Conservation (phyloP, 2,113 vertebrate genomes). For the Megalops atlanticus region DNA sequence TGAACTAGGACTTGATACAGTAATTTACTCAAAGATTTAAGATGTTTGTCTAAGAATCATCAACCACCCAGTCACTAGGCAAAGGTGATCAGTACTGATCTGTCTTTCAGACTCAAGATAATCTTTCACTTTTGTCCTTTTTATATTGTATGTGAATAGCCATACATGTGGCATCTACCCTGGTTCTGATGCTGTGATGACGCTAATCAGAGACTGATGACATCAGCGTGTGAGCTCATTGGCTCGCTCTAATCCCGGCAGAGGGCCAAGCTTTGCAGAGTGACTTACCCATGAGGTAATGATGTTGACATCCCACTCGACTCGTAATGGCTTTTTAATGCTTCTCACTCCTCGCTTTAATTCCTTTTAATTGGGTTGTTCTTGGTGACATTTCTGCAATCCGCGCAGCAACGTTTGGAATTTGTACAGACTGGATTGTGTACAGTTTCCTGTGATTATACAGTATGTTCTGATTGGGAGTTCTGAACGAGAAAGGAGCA, state of each 20-base stretch:
- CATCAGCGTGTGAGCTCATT: conserved; percentile 1
- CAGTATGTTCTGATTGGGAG: background rate
- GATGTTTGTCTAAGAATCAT: too few relatives aligned
- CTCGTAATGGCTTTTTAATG: conserved; percentile 4
- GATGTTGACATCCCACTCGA: background rate
- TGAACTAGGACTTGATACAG: too few relatives aligned
- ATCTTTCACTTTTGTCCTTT: too few relatives aligned
- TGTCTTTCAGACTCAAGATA: too few relatives aligned
- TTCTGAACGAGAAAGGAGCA: background rate
- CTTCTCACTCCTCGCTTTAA: conserved; percentile 1
- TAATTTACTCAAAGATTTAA: too few relatives aligned
- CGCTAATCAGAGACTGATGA: background rate
- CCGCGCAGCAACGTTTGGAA: background rate
- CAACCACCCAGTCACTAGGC: too few relatives aligned
- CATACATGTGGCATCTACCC: background rate
- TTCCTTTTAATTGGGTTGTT: conserved; percentile 26
- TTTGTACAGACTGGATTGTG: conserved; percentile 1
- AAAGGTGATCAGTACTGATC: too few relatives aligned
- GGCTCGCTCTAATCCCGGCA: background rate
- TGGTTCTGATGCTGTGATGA: background rate
- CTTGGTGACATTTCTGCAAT: conserved; percentile 29
- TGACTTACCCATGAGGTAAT: background rate
- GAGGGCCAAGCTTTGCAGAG: conserved; percentile 18
- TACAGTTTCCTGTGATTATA: background rate
- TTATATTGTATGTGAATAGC: too few relatives aligned